A percentile compares a stretch with the other conserved stretches of the same genome.
Evolutionary conservation across 2,888 invertebrate species (phyloP).

Genomic region (Dolichopus griseipennis): DNA sequence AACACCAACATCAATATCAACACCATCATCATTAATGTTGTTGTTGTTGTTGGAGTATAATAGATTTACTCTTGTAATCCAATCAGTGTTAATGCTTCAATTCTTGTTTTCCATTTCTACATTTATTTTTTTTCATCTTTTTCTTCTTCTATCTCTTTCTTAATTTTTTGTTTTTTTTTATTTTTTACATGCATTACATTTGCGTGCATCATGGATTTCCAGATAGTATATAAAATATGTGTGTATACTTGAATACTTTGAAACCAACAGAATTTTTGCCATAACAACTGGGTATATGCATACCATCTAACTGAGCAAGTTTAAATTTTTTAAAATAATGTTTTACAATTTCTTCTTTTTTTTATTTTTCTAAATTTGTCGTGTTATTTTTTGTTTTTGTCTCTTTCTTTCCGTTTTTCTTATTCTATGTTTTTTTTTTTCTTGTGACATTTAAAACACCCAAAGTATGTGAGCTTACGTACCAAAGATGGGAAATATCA

Average conservation of each 20-base stretch:
- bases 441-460: neutral
- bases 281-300: too few relatives aligned
- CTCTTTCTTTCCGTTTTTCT: too few relatives aligned
- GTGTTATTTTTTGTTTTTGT: neutral
- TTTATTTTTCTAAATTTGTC: neutral
- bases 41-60: neutral
- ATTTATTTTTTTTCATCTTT: neutral
- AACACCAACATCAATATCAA: neutral
- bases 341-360: neutral
- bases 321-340: too few relatives aligned
- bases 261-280: too few relatives aligned
- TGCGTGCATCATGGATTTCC: conserved; percentile 1
- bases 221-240: too few relatives aligned
- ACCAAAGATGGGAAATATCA: too few relatives aligned
- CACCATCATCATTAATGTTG: neutral
- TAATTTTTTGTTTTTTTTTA: neutral
- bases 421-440: too few relatives aligned
- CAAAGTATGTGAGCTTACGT: neutral
- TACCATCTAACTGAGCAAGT: too few relatives aligned
- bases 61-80: neutral
- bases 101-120: neutral
- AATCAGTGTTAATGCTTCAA: conserved; percentile 1
- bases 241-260: too few relatives aligned
- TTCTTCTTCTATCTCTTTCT: neutral
- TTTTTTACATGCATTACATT: neutral